Evolutionary conservation across 2,888 invertebrate genomes (phyloP), one percentile per base, ranked within the genome.

Genomic region (Lobophora halterata): DNA sequence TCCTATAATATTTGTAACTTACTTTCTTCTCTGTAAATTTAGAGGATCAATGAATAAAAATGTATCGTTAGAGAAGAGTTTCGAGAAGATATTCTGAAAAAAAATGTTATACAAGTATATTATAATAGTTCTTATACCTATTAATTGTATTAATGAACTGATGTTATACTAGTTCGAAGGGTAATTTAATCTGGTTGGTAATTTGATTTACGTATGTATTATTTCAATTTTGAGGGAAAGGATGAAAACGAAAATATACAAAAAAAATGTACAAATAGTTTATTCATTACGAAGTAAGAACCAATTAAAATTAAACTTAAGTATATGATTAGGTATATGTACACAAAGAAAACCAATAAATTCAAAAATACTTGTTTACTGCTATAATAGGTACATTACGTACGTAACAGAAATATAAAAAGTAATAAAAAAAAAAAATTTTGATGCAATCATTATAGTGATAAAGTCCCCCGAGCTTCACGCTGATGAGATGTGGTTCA

Each of bases 241-340:
- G 32, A n/a, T 19, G 10, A 27, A 30, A 36, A 42, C 36, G 17
- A 37, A 42, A 42, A 42, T 16, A 36, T 37, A 21, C 29, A 7
- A 30, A 18, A 21, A 12, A 21, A 33, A 33, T 21, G 30, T 31
- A 25, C 20, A 43, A 37, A 37, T 36, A 33, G 29, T 37, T 43
- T 37, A 37, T 43, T 35, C n/a, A n/a, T n/a, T n/a, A n/a, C n/a
- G n/a, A n/a, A n/a, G n/a, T n/a, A n/a, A n/a, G n/a, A n/a, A 19
- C 7, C 1, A 28, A 23, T 18, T 31, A 37, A 43, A 33, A 36
- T n/a, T 24, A 36, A 36, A 23, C 10, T 31, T 31, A n/a, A n/a
- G n/a, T n/a, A 42, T 34, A 36, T 14, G 20, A 25, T 37, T 29
- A 29, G n/a, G 32, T 37, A 42, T 32, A 46, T 38, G 11, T 16